These are phyloP conservation scores for Euzophera pinguis DNA, from an alignment of 2,888 invertebrate species.

Conservation along the genomic window DNA sequence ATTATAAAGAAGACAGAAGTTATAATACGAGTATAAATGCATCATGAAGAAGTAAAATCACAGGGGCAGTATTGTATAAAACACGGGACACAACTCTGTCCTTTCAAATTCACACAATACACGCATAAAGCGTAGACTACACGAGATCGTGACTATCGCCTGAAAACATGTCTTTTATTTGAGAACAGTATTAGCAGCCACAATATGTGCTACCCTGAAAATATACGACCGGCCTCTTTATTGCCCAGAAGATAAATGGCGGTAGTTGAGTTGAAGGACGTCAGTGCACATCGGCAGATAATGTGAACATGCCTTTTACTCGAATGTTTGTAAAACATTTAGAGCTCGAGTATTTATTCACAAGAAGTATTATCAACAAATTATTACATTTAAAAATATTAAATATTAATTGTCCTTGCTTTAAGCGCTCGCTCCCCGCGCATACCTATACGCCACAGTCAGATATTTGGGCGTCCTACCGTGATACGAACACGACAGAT, in stretches of 20 bases:
- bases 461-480: too few species aligned
- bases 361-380: too few species aligned
- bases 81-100: not conserved
- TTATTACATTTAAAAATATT: too few species aligned
- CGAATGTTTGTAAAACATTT: not conserved
- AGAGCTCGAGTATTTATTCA: too few species aligned
- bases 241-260: constrained; percentile 60
- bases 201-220: constrained; percentile 43
- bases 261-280: constrained; percentile 33
- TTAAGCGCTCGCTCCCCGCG: too few species aligned
- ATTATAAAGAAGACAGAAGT: too few species aligned
- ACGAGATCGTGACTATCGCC: constrained; percentile 40
- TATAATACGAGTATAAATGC: too few species aligned
- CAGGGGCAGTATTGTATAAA: too few species aligned
- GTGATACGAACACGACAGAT: too few species aligned
- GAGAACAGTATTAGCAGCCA: constrained; percentile 54
- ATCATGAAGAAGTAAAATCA: too few species aligned
- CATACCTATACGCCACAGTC: too few species aligned
- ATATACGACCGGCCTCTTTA: constrained; percentile 55
- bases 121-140: constrained; percentile 21
- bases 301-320: not conserved
- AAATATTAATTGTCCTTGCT: too few species aligned
- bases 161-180: constrained; percentile 50
- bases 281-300: constrained; percentile 17
- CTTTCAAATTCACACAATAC: not conserved